Base-by-base conservation (phyloP, 2,113 vertebrate species). In the Entomyzon cyanotis region DNA sequence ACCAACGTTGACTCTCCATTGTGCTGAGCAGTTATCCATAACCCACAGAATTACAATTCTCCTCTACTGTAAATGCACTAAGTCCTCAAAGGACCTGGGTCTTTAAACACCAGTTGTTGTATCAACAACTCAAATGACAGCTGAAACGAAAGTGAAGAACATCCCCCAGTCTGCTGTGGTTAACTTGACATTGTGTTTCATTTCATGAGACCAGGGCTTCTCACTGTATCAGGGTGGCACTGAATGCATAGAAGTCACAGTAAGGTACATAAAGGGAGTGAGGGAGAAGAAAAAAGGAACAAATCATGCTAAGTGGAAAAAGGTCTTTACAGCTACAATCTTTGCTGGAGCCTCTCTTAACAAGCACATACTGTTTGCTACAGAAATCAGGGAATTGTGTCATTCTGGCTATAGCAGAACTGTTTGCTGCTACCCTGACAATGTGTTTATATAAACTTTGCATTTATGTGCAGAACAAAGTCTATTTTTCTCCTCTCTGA, bases 401-500 rank as follows among this genome's bases (percentile, higher is more conserved):
- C 91, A 50, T 84, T 94, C 90, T 95, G 95, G 94, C 90, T 94
- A 10, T 3, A 95, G 95, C 76, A 94, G 71, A 60, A 84, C 96
- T 86, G 35, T 37, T 33, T 68, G 55, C 89, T 95, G 93, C 90
- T 91, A 74, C 60, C 44, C 28, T 68, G 92, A 94, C 95, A 74
- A 80, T 95, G 81, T 94, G 82, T 88, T 97, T 90, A 95, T 87
- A 97, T 37, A 85, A 96, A 97, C 69, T 93, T 95, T 77, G 89
- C 86, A 71, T 93, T 96, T 92, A 78, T 77, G 44, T 96, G 97
- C 90, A 97, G 96, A 97, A 96, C 88, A 93, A 97, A 96, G 91
- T 83, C 92, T 52, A 24, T 89, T 95, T 94, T 95, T 89, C 85
- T 97, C 87, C 23, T 65, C 47, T 71, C 89, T 74, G 86, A 24